Percentiles rank a stretch among this genome's conserved stretches.
Evolutionary conservation across 2,113 vertebrate species (phyloP).

Genomic region (Bostrychus sinensis): DNA sequence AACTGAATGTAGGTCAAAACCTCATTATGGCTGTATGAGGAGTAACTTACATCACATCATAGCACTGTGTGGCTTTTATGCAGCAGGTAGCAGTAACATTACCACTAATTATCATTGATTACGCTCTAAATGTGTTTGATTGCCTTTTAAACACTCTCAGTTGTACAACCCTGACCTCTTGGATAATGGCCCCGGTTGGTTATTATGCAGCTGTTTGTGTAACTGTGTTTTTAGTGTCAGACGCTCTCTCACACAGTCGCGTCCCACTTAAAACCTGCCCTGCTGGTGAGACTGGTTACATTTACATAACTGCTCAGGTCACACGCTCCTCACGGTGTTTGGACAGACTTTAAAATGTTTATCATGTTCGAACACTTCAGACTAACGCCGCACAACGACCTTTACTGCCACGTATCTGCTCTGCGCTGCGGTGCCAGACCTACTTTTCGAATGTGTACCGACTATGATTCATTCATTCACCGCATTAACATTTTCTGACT

Average conservation of each 20-base stretch:
- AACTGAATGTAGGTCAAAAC: too few species aligned
- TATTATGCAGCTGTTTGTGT: background rate
- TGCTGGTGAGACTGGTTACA: slow-evolving; percentile 44
- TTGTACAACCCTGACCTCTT: background rate
- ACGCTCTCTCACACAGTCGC: slow-evolving; percentile 27
- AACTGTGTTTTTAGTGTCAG: background rate
- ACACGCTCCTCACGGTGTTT: slow-evolving; percentile 19
- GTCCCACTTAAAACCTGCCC: slow-evolving; percentile 32
- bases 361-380: too few species aligned
- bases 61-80: too few species aligned
- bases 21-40: too few species aligned
- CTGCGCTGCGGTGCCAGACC: background rate
- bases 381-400: too few species aligned
- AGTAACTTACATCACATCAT: too few species aligned
- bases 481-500: background rate
- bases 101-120: too few species aligned
- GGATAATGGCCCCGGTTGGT: too few species aligned
- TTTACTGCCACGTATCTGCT: too few species aligned
- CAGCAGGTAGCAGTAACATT: too few species aligned
- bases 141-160: background rate
- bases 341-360: slow-evolving; percentile 13
- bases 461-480: too few species aligned
- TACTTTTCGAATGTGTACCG: background rate
- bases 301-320: slow-evolving; percentile 47
- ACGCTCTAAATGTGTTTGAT: background rate